Percentiles rank a stretch among this genome's conserved stretches.
Evolutionary conservation across 2,797 vertebrate species (phyloP).

Genomic region (Rhodeus uyekii): DNA sequence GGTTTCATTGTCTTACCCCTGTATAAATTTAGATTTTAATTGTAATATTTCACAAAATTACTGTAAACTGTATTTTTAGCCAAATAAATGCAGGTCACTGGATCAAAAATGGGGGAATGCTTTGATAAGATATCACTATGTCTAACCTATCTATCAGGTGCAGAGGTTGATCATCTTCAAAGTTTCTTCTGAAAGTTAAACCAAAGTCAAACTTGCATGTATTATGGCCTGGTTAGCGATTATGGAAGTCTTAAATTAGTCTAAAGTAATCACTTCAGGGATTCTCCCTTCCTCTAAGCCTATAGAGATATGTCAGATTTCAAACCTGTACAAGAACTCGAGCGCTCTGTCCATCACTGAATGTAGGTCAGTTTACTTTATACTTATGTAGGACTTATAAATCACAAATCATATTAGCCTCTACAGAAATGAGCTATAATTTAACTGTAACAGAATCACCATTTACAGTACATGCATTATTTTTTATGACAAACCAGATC

Average conservation of each 20-base stretch:
- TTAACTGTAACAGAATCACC: not conserved
- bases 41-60: not conserved
- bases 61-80: not conserved
- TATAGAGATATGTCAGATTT: conserved; percentile 73
- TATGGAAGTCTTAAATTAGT: conserved; percentile 73
- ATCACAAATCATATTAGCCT: not conserved
- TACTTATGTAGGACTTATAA: conserved; percentile 26
- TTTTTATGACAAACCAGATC: not conserved
- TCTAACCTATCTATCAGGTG: not conserved
- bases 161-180: conserved; percentile 8
- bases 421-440: not conserved
- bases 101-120: not conserved
- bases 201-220: conserved; percentile 66
- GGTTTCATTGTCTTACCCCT: not conserved
- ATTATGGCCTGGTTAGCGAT: conserved; percentile 71
- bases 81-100: not conserved
- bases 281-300: conserved; percentile 58
- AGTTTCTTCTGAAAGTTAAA: conserved; percentile 66
- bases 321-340: conserved; percentile 48
- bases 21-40: not conserved
- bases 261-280: conserved; percentile 56
- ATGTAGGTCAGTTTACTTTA: conserved; percentile 65
- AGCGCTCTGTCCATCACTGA: conserved; percentile 60
- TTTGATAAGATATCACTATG: not conserved
- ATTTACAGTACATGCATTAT: not conserved